phyloP scores from a whole-genome alignment of 2,888 invertebrate genomes.

The Acrocera orbiculus region DNA sequence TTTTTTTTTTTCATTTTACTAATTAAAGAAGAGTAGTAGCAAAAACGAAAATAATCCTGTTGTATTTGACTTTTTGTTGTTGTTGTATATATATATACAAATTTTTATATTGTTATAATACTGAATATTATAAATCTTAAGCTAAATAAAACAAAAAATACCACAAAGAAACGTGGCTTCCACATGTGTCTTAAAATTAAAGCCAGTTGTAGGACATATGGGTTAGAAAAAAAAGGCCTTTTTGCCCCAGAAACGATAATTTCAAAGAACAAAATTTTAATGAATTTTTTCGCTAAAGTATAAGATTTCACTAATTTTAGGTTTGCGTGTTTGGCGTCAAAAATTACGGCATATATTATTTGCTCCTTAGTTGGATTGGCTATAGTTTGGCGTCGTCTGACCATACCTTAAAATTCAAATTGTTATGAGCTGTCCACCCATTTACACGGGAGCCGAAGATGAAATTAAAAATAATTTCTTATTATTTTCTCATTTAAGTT shows the following conservation, averaged over 20 bases:
- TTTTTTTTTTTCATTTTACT: no score
- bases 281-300: slow-evolving; percentile 2
- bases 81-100: no score
- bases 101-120: no score
- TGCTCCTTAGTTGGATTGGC: not conserved
- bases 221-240: not conserved
- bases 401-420: not conserved
- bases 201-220: not conserved
- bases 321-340: slow-evolving; percentile 6
- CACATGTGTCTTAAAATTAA: not conserved
- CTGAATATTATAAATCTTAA: no score
- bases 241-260: not conserved
- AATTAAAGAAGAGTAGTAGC: no score
- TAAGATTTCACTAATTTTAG: slow-evolving; percentile 5
- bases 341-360: not conserved
- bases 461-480: slow-evolving; percentile 7
- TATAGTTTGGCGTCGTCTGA: no score
- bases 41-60: no score
- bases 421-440: slow-evolving; percentile 1
- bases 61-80: no score
- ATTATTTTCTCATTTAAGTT: no score
- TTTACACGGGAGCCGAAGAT: slow-evolving; percentile 8
- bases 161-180: not conserved
- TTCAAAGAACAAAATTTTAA: slow-evolving; percentile 5
- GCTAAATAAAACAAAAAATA: no score